These are phyloP conservation scores for Notodonta ziczac DNA, from an alignment of 2,888 invertebrate genomes.

Conservation along the genomic window DNA sequence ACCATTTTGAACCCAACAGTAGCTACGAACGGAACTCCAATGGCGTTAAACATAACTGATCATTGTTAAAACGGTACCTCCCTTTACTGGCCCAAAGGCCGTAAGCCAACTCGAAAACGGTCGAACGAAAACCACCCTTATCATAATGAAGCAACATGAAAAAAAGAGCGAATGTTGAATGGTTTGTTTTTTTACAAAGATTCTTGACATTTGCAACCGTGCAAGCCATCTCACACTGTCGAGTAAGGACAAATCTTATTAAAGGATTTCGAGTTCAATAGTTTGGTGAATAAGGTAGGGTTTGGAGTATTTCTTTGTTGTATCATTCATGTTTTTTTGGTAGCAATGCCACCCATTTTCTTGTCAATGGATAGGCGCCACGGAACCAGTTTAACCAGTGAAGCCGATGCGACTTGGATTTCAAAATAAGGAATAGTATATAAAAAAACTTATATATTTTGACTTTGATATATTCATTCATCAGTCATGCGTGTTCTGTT, in stretches of 20 bases:
- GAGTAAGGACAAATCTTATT: not conserved
- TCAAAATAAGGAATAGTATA: constrained; percentile 21
- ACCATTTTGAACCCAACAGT: constrained; percentile 10
- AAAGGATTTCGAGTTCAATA: constrained; percentile 12
- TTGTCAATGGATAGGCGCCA: constrained; percentile 68
- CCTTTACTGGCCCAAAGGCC: constrained; percentile 31
- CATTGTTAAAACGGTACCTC: constrained; percentile 55
- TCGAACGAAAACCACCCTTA: constrained; percentile 39
- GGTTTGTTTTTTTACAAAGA: constrained; percentile 45
- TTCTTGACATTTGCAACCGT: constrained; percentile 51
- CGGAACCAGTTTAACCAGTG: constrained; percentile 53
- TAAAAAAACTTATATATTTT: no score
- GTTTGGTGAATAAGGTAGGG: accelerated
- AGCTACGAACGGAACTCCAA: constrained; percentile 37
- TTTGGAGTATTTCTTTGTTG: constrained; percentile 14
- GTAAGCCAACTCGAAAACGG: constrained; percentile 28
- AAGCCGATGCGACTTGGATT: constrained; percentile 32
- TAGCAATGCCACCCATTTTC: constrained; percentile 51
- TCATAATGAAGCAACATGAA: constrained; percentile 19
- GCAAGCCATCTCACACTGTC: constrained; percentile 7
- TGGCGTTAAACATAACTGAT: constrained; percentile 34
- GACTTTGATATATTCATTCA: no score
- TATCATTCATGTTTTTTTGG: constrained; percentile 48
- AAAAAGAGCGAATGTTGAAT: constrained; percentile 50
- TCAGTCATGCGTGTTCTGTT: no score